A percentile compares a stretch with the other conserved stretches of the same genome.
Evolutionary conservation across 2,797 vertebrate genomes (phyloP).

Genomic region (Chromobotia macracanthus): DNA sequence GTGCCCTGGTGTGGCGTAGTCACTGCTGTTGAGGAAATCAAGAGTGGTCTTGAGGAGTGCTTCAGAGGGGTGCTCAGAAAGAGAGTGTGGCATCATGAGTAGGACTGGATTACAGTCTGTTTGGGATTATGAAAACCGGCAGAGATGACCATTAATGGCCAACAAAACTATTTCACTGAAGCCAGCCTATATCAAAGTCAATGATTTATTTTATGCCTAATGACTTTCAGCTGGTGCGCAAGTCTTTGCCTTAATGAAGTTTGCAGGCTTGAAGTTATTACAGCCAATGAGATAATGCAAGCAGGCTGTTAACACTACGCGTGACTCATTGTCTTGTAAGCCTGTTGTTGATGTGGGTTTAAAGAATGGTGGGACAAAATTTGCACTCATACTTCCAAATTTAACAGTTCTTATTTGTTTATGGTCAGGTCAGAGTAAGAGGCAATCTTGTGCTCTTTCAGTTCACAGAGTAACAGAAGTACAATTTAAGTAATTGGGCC

Average conservation of each 20-base stretch:
- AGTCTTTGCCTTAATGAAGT: slow-evolving; percentile 82
- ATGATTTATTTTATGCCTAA: slow-evolving; percentile 90
- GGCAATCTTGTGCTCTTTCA: background rate
- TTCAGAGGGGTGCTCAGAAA: slow-evolving; percentile 1
- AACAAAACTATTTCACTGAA: slow-evolving; percentile 79
- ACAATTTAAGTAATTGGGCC: slow-evolving; percentile 3
- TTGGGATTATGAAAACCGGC: slow-evolving; percentile 70
- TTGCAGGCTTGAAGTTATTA: slow-evolving; percentile 77
- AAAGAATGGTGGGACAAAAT: background rate
- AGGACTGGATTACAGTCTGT: slow-evolving; percentile 65
- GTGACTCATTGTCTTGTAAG: no score
- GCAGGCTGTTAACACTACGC: slow-evolving; percentile 70
- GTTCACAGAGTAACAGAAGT: background rate
- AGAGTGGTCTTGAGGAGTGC: slow-evolving; percentile 44
- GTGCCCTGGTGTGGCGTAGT: slow-evolving; percentile 39
- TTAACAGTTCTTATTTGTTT: slow-evolving; percentile 38
- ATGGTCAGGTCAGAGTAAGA: background rate
- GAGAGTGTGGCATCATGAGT: slow-evolving; percentile 55
- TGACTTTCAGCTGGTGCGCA: slow-evolving; percentile 83
- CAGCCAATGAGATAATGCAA: slow-evolving; percentile 85
- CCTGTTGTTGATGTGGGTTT: slow-evolving; percentile 46
- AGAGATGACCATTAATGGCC: slow-evolving; percentile 79
- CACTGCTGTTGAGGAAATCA: slow-evolving; percentile 46
- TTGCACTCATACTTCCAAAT: slow-evolving; percentile 15
- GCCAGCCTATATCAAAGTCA: slow-evolving; percentile 85